Conservation (phyloP, 2,113 vertebrate species). For the Carlito syrichta region DNA sequence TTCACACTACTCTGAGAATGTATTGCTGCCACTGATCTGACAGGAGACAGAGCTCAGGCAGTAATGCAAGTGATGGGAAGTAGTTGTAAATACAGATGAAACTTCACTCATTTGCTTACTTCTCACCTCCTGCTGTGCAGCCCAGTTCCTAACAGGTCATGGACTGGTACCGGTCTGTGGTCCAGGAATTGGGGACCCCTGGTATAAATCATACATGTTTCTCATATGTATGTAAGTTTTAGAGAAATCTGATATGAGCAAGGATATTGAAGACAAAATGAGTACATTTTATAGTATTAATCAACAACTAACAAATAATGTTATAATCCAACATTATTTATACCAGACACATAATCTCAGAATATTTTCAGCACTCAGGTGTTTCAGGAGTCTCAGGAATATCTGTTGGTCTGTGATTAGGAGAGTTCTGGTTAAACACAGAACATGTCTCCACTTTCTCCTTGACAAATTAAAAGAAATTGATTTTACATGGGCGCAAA, state of each 20-base stretch:
- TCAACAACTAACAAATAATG: not conserved
- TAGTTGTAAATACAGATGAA: too few relatives aligned
- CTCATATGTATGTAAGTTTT: not conserved
- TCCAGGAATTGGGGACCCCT: too few relatives aligned
- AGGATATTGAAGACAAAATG: not conserved
- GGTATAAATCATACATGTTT: not conserved
- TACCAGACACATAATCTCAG: not conserved
- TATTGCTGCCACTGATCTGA: too few relatives aligned
- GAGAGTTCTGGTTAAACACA: not conserved
- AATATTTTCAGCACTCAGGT: not conserved
- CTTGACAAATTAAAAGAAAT: not conserved
- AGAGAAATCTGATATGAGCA: not conserved
- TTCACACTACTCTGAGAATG: too few relatives aligned
- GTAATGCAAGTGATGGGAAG: too few relatives aligned
- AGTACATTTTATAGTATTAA: not conserved
- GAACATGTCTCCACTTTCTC: not conserved
- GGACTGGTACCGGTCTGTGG: too few relatives aligned
- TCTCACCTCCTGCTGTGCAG: too few relatives aligned
- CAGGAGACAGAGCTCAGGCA: too few relatives aligned
- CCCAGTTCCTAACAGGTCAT: too few relatives aligned
- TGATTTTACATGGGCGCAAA: not conserved
- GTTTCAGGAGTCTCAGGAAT: not conserved
- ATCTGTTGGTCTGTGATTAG: not conserved
- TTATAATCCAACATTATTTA: not conserved
- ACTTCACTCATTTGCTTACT: too few relatives aligned